Conservation (phyloP, 2,113 vertebrate genomes). For the Typhlomys cinereus region DNA sequence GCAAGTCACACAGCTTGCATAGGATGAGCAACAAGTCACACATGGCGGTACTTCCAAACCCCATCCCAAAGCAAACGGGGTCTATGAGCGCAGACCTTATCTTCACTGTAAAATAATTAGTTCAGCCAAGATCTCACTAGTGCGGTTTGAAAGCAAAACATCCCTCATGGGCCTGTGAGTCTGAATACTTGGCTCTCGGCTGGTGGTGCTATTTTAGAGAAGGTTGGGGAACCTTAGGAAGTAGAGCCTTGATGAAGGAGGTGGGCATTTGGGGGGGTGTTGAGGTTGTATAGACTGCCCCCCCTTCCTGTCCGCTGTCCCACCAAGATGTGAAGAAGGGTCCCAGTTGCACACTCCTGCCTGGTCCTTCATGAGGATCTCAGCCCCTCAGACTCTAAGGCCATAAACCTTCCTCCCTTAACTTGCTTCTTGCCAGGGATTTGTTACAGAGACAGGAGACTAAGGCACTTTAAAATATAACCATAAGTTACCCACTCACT, state of each 20-base stretch:
- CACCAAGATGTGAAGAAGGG: not conserved
- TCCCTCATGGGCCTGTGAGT: not conserved
- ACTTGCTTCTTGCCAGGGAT: not conserved
- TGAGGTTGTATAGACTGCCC: not conserved
- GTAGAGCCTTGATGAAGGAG: not conserved
- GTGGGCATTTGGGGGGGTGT: not conserved
- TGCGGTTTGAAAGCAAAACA: not conserved
- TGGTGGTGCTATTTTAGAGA: not conserved
- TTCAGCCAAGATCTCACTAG: not conserved
- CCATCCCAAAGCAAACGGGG: slow-evolving; percentile 5
- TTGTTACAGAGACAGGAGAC: not conserved
- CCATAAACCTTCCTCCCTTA: not conserved
- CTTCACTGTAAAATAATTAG: not conserved
- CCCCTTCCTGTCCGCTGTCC: not conserved
- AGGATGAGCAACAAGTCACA: slow-evolving; percentile 44
- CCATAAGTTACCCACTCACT: not conserved
- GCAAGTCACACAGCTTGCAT: slow-evolving; percentile 30
- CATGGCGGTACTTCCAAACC: slow-evolving; percentile 16
- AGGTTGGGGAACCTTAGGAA: not conserved
- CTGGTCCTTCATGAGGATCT: not conserved
- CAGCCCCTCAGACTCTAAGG: not conserved
- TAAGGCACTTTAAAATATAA: not conserved
- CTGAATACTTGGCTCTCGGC: not conserved
- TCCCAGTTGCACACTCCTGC: not conserved
- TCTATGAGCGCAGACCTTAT: not conserved